These are phyloP conservation scores for Neosilurus mollespiculum DNA, from an alignment of 2,797 vertebrate genomes.

Conservation along the genomic window DNA sequence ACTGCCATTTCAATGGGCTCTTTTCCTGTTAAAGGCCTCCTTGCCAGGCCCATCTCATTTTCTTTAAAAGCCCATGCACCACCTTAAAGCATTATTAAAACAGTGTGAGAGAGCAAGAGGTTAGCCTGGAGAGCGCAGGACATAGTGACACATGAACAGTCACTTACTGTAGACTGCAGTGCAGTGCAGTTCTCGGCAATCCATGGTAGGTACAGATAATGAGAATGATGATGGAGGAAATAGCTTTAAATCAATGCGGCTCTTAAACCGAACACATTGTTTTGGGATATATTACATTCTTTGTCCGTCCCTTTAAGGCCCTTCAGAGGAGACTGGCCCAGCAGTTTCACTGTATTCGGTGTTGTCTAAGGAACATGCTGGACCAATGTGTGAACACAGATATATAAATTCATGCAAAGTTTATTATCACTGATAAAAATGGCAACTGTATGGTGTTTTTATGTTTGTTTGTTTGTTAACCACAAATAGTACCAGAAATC, in stretches of 20 bases:
- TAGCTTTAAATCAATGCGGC: constrained; percentile 67
- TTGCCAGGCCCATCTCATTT: constrained; percentile 60
- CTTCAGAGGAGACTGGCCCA: constrained; percentile 33
- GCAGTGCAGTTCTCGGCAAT: constrained; percentile 64
- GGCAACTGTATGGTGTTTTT: neutral
- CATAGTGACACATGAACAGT: constrained; percentile 9
- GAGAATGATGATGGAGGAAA: constrained; percentile 68
- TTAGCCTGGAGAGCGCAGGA: constrained; percentile 35
- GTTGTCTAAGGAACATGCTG: constrained; percentile 42
- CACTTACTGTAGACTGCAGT: constrained; percentile 26
- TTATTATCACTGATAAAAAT: constrained; percentile 15
- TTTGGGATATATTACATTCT: constrained; percentile 69
- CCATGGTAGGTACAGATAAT: constrained; percentile 68
- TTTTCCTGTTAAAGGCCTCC: constrained; percentile 55
- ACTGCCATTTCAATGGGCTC: constrained; percentile 53
- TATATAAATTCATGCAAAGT: constrained; percentile 19
- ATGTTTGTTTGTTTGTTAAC: neutral
- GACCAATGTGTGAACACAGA: constrained; percentile 13
- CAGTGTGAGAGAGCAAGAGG: constrained; percentile 48
- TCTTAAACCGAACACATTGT: constrained; percentile 73
- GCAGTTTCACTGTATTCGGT: constrained; percentile 25
- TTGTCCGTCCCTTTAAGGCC: constrained; percentile 66
- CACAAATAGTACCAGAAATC: neutral
- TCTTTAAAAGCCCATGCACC: constrained; percentile 61
- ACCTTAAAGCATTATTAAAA: constrained; percentile 63